A percentile compares a stretch with the other conserved stretches of the same genome.
Conservation (phyloP, 37 sponge, comb jelly and placozoan genomes). For the Halisarca cf. caerulea region DNA sequence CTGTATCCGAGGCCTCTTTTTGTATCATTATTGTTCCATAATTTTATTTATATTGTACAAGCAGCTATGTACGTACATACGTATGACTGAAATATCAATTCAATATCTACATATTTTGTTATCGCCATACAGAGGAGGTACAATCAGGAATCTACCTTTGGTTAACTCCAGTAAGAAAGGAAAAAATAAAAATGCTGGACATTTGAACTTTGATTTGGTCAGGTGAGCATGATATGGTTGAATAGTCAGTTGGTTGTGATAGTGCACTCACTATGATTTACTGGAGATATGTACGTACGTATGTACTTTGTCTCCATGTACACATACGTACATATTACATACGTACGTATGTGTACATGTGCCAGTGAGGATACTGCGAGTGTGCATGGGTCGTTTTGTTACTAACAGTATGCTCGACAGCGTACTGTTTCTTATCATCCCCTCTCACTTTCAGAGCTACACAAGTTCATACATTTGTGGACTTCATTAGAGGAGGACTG, state of each 20-base stretch:
- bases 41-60: neutral
- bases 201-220: slow-evolving; percentile 52
- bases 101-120: neutral
- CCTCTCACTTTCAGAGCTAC: slow-evolving; percentile 37
- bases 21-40: too few species aligned
- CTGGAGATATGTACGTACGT: too few species aligned
- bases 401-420: too few species aligned
- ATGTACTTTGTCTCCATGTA: too few species aligned
- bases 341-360: neutral
- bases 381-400: too few species aligned
- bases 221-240: slow-evolving; percentile 34
- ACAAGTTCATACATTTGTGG: slow-evolving; percentile 73
- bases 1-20: too few species aligned
- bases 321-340: too few species aligned
- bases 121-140: slow-evolving; percentile 55
- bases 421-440: too few species aligned
- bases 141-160: slow-evolving; percentile 50
- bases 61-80: neutral
- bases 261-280: too few species aligned
- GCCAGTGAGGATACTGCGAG: neutral
- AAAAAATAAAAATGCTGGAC: slow-evolving; percentile 19
- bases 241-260: too few species aligned
- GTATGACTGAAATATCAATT: neutral
- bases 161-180: slow-evolving; percentile 71
- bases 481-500: slow-evolving; percentile 81